Evolutionary conservation across 2,797 vertebrate species (phyloP).

Genomic region (Cyclopterus lumpus): DNA sequence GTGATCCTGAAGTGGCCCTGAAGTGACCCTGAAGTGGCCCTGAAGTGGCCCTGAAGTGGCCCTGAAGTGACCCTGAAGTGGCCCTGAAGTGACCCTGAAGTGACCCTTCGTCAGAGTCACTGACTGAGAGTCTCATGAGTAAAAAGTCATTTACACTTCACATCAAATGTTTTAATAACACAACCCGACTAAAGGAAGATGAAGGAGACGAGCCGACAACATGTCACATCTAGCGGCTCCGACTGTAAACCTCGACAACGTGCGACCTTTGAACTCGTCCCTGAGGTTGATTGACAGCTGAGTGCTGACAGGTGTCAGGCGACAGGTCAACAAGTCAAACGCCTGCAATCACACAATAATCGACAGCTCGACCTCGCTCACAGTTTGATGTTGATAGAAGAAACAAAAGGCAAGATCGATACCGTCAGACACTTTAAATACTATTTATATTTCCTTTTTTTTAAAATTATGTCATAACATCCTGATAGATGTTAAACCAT

Average conservation of each 20-base stretch:
- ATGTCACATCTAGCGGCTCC: background rate
- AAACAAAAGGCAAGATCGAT: background rate
- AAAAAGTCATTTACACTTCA: background rate
- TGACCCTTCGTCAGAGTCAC: background rate
- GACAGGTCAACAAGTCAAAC: constrained; percentile 60
- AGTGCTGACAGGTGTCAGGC: constrained; percentile 60
- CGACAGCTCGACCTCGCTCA: constrained; percentile 14
- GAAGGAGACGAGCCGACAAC: background rate
- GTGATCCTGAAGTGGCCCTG: too few species aligned
- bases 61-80: too few species aligned
- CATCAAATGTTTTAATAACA: background rate
- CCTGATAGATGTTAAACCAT: background rate
- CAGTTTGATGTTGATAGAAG: background rate
- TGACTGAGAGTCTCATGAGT: background rate
- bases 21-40: too few species aligned
- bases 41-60: too few species aligned
- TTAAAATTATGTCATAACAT: background rate
- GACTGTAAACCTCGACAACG: constrained; percentile 26
- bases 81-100: background rate
- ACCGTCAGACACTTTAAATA: background rate
- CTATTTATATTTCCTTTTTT: background rate
- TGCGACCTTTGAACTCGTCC: constrained; percentile 54
- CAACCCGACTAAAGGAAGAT: background rate
- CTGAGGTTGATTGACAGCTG: constrained; percentile 51
- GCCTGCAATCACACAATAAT: constrained; percentile 39